Evolutionary conservation across 2,113 vertebrate genomes (phyloP).

Genomic region (Phalacrocorax brasilianus): DNA sequence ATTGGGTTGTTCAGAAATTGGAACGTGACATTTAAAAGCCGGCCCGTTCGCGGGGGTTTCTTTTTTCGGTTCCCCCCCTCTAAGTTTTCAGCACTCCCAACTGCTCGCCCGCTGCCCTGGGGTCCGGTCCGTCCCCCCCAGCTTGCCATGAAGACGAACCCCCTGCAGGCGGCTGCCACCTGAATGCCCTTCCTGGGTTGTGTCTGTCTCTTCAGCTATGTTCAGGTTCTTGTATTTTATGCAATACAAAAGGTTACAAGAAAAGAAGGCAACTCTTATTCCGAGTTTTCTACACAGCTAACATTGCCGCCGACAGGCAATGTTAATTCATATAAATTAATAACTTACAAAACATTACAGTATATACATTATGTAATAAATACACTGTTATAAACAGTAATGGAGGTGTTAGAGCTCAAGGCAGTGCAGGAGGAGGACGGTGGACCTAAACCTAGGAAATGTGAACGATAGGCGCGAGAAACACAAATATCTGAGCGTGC

Average conservation of each 20-base stretch:
- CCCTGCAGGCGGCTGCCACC: neutral
- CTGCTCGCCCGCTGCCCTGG: neutral
- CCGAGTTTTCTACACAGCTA: conserved; percentile 91
- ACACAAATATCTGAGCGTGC: neutral
- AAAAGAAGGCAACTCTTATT: conserved; percentile 87
- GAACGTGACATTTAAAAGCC: conserved; percentile 75
- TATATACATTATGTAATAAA: conserved; percentile 99
- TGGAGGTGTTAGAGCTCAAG: conserved; percentile 87
- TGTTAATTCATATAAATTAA: conserved; percentile 99
- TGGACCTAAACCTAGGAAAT: conserved; percentile 57
- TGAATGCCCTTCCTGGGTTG: conserved; percentile 61
- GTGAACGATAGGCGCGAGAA: neutral
- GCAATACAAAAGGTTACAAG: conserved; percentile 81
- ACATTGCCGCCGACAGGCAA: conserved; percentile 91
- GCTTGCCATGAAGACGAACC: neutral
- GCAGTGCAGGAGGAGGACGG: conserved; percentile 84
- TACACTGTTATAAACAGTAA: conserved; percentile 99
- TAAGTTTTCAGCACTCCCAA: conserved; percentile 23
- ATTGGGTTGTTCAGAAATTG: conserved; percentile 77
- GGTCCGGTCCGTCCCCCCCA: neutral
- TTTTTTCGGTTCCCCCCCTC: neutral
- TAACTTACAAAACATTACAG: conserved; percentile 98
- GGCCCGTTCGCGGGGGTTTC: neutral
- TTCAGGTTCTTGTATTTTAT: conserved; percentile 73
- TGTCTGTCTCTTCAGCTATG: conserved; percentile 75